phyloP scores from a whole-genome alignment of 2,888 invertebrate genomes.

The Caenorhabditis sulstoni region DNA sequence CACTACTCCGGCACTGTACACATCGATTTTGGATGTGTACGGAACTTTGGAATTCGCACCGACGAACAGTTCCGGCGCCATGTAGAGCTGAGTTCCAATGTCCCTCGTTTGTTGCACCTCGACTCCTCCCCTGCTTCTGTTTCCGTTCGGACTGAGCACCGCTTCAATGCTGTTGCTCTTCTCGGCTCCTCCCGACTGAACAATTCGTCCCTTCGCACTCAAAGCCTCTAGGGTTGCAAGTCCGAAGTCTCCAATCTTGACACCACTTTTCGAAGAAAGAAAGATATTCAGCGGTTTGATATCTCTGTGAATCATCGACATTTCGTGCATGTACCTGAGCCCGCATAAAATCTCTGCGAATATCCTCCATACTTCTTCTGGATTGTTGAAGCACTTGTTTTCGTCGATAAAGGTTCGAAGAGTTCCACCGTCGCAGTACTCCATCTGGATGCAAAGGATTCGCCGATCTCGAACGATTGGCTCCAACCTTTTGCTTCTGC shows the following conservation, averaged over 20 bases:
- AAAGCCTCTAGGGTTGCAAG: slow-evolving; percentile 84
- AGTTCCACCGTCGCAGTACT: slow-evolving; percentile 97
- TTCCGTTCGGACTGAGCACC: background rate
- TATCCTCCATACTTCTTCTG: slow-evolving; percentile 83
- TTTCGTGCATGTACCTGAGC: slow-evolving; percentile 76
- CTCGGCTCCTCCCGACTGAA: background rate
- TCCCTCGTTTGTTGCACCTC: slow-evolving; percentile 81
- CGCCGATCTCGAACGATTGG: slow-evolving; percentile 14
- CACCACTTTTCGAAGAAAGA: slow-evolving; percentile 91
- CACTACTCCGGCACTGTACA: slow-evolving; percentile 83
- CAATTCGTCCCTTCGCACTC: slow-evolving; percentile 8
- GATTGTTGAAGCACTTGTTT: slow-evolving; percentile 1
- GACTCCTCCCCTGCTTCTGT: background rate
- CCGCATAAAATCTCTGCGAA: slow-evolving; percentile 94
- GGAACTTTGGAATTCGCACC: slow-evolving; percentile 16
- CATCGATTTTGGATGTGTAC: slow-evolving; percentile 84
- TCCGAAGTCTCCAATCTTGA: slow-evolving; percentile 98
- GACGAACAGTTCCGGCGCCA: slow-evolving; percentile 89
- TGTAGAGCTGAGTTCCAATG: slow-evolving; percentile 95
- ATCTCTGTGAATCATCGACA: slow-evolving; percentile 77
- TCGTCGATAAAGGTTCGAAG: slow-evolving; percentile 81
- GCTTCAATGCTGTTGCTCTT: slow-evolving; percentile 31
- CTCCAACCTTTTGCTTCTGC: background rate
- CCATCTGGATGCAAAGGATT: slow-evolving; percentile 87
- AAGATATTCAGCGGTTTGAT: slow-evolving; percentile 88